Base-by-base conservation (phyloP, 2,113 vertebrate species). In the Aptenodytes patagonicus region DNA sequence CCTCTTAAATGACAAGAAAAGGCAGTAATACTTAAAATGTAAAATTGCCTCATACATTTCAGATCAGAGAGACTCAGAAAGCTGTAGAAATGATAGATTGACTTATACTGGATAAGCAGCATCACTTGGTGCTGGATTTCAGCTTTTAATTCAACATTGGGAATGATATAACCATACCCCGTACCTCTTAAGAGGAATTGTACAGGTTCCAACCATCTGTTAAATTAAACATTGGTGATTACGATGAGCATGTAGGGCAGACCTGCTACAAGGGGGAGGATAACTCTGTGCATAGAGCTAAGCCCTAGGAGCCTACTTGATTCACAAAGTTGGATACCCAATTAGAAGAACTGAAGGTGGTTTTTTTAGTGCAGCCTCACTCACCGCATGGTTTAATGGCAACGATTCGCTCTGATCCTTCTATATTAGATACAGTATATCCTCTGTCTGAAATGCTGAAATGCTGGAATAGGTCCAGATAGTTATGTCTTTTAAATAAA, bases 151-250 rank as follows among this genome's bases (percentile, higher is more conserved):
- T 97, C 94, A 94, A 36, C 58, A 68, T 28, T 97, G 89, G 90
- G 91, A 96, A 98, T 94, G 25, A 80, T 82, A 95, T 91, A 97
- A 95, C 84, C 70, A 32, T 87, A 78, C 73, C 87, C 71, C 25
- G 26, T 95, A 85, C 70, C 52, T 94, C 19, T 4, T 44, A 87
- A 93, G 91, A 95, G 91, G 79, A 95, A 91, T 83, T 95, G 71
- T 81, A 60, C 61, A 64, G 87, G 8, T 95, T 97, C 93, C 93
- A 98, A 58, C 91, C 94, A 93, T 97, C 97, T 98, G 96, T 93
- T 97, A 97, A 97, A 97, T 97, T 95, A 97, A 96, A 87, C 91
- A 96, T 52, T 86, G 78, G 44, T 96, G 86, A 95, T 95, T 97
- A 81, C 89, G 91, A 38, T 81, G 90, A 95, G 68, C 90, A 78